These are phyloP conservation scores for Drosophila suboccidentalis DNA, from an alignment of 2,888 invertebrate species.

Conservation along the genomic window DNA sequence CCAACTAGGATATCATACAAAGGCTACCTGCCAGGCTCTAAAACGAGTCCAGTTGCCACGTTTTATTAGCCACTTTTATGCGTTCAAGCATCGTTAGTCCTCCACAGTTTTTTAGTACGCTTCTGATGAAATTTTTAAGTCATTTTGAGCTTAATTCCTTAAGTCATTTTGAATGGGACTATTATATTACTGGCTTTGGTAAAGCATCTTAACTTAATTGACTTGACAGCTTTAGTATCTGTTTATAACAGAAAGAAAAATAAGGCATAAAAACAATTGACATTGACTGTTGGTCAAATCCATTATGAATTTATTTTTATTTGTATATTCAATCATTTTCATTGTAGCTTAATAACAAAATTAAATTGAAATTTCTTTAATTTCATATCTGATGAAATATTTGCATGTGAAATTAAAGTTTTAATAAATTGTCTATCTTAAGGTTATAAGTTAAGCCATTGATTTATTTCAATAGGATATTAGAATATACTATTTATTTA, in stretches of 20 bases:
- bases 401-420: not conserved
- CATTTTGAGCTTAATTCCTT: slow-evolving; percentile 30
- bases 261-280: not conserved
- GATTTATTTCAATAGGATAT: not conserved
- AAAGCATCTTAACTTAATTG: slow-evolving; percentile 13
- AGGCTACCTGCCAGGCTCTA: slow-evolving; percentile 5
- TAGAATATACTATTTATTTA: too few relatives aligned
- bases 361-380: not conserved
- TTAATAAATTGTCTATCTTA: not conserved
- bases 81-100: slow-evolving; percentile 60
- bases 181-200: slow-evolving; percentile 5
- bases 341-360: not conserved
- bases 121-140: slow-evolving; percentile 58
- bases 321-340: not conserved
- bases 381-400: not conserved
- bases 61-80: slow-evolving; percentile 63
- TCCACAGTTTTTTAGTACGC: slow-evolving; percentile 42
- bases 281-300: not conserved
- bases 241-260: slow-evolving; percentile 2
- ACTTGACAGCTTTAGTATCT: slow-evolving; percentile 19
- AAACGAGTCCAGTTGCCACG: slow-evolving; percentile 25
- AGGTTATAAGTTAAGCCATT: not conserved
- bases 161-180: slow-evolving; percentile 30
- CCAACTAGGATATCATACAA: slow-evolving; percentile 8
- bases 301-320: not conserved